Evolutionary conservation across 2,113 vertebrate genomes (phyloP), one percentile per base, ranked within the genome.

Genomic region (Platichthys flesus): DNA sequence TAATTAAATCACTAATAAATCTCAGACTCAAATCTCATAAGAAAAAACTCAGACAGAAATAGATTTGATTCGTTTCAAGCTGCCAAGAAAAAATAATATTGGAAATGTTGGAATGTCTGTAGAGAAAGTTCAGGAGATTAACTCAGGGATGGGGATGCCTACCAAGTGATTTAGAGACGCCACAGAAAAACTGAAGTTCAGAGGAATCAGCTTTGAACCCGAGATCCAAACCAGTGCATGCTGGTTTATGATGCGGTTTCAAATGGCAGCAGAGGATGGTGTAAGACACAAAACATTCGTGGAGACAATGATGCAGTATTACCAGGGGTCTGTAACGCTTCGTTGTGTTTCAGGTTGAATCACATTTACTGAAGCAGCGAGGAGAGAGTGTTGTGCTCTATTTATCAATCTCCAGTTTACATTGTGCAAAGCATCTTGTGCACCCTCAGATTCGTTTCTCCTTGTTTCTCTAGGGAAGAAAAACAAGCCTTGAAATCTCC

Each of bases 271-370:
- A 58, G 63, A 76, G 28, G 35, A 40, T 55, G 9, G 18, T 49
- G 75, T 58, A 45, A 59, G 61, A 61, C 31, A 3, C 24, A 62
- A 76, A 60, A 45, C 56, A 71, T 60, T 71, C 21, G 42, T 13
- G 13, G 57, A 81, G 89, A 89, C 61, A 89, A 88, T 81, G 49
- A 89, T 91, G 89, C 89, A 91, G 89, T 79, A 84, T 87, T 59
- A 71, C 31, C 49, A 0, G n/a, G 58, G 21, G 60, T 77, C 74
- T 72, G n/a, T 63, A 15, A 75, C 40, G 70, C 57, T 63, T 45
- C 49, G 54, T 68, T 52, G 47, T 68, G 62, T 69, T 71, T 71
- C 18, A 67, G 64, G 31, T 60, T 24, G n/a, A 15, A 47, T 69
- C 40, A 12, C 31, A 31, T 31, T 31, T 31, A 31, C 31, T 31